phyloP scores from a whole-genome alignment of 64 coral and sea anemone species.

The Dendronephthya gigantea region DNA sequence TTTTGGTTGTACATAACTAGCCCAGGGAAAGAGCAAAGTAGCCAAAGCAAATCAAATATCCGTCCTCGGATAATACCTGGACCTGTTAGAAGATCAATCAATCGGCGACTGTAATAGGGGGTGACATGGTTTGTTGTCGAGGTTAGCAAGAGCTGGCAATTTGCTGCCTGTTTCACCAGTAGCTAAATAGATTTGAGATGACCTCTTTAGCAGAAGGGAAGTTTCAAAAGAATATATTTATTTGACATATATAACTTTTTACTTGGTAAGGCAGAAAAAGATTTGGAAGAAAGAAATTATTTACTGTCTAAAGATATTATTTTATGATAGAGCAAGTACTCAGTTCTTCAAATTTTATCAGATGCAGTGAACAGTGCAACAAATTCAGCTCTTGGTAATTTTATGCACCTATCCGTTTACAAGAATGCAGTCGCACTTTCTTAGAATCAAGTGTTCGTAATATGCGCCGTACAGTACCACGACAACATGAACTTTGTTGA shows the following conservation, averaged over 20 bases:
- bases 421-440: not conserved
- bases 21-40: not conserved
- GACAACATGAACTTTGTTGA: not conserved
- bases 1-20: constrained; percentile 25
- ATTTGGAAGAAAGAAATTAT: not conserved
- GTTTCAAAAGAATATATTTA: too few relatives aligned
- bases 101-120: not conserved
- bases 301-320: not conserved
- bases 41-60: not conserved
- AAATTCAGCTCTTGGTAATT: not conserved
- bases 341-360: not conserved
- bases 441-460: not conserved
- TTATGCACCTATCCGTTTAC: not conserved
- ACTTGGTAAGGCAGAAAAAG: not conserved
- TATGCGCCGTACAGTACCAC: not conserved
- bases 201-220: too few relatives aligned
- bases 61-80: not conserved
- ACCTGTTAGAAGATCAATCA: not conserved
- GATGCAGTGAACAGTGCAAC: not conserved
- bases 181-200: not conserved
- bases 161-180: not conserved
- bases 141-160: not conserved
- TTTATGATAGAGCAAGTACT: too few relatives aligned
- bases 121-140: not conserved
- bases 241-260: too few relatives aligned